Base-by-base conservation (phyloP, 1,140 invertebrate genomes). In the Nasonia vitripennis region DNA sequence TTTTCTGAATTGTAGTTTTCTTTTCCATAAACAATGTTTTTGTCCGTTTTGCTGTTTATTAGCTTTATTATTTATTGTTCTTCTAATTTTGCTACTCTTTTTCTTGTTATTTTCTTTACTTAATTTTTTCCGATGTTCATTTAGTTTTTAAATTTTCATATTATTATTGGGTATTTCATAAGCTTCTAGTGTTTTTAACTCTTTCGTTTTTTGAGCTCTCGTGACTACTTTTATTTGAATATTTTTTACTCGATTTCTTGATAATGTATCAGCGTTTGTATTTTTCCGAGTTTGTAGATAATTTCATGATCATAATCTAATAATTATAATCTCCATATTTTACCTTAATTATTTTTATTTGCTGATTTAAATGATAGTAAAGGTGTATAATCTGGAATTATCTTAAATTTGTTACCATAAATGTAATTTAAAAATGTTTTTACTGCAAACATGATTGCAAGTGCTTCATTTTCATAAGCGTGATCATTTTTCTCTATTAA, bases 401-500 rank as follows among this genome's bases (percentile, higher is more conserved):
- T 83, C 41, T 11, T 85, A n/a, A 83, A 83, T 80, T 68, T 74
- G 12, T 71, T 82, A 17, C 87, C 83, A 75, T 83, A 86, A 17
- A 87, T 27, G 37, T 87, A 87, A 10, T 45, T 68, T n/a, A 0
- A 6, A 51, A 86, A 87, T 67, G 83, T 31, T 45, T 78, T 70
- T 12, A 87, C 73, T 20, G 11, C 74, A 73, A 71, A 80, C 4
- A 86, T 31, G 23, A 94, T 88, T 1, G 92, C 93, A 34, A 94
- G 85, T 62, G 89, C 89, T 90, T 94, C 92, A 73, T 88, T 74
- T 84, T 94, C 93, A 62, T 89, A 92, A 20, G 92, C 92, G 9
- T 87, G 89, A 83, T 94, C 94, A 45, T 88, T 55, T 55, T 55
- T 55, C 5, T 55, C 51, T 27, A 27, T 27, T 27, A 27, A 1